phyloP scores from a whole-genome alignment of 2,888 invertebrate genomes.

The Odontocerum albicorne region DNA sequence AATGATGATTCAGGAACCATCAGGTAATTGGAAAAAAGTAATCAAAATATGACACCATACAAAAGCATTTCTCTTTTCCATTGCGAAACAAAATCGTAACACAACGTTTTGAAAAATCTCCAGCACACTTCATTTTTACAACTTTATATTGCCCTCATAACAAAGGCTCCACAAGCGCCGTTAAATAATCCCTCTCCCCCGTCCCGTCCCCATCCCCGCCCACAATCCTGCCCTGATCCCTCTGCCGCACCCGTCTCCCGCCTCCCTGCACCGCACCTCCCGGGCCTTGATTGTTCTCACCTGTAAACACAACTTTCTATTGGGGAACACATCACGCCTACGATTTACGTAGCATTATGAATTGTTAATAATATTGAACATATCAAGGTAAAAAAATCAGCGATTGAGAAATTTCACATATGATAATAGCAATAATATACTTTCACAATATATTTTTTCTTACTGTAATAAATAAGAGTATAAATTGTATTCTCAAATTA shows the following conservation, averaged over 20 bases:
- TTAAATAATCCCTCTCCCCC: background rate
- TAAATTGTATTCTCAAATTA: too few relatives aligned
- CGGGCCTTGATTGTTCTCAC: background rate
- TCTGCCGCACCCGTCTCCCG: background rate
- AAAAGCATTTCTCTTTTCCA: too few relatives aligned
- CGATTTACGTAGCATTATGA: background rate
- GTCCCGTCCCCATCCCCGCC: background rate
- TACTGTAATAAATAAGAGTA: too few relatives aligned
- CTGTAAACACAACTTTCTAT: constrained; percentile 1
- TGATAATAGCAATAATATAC: too few relatives aligned
- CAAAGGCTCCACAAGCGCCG: background rate
- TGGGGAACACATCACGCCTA: background rate
- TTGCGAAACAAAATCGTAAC: too few relatives aligned
- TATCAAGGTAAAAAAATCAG: too few relatives aligned
- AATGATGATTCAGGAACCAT: too few relatives aligned
- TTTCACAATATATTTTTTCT: too few relatives aligned
- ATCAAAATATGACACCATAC: too few relatives aligned
- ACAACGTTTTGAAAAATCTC: constrained; percentile 4
- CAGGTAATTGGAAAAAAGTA: too few relatives aligned
- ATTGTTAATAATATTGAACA: too few relatives aligned
- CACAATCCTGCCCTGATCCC: background rate
- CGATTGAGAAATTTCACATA: too few relatives aligned
- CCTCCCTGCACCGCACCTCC: background rate
- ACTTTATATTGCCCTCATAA: constrained; percentile 2
- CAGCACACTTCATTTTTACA: constrained; percentile 5